These are phyloP conservation scores for Paramormyrops hopkinsi DNA, from an alignment of 2,797 vertebrate genomes.

Conservation along the genomic window DNA sequence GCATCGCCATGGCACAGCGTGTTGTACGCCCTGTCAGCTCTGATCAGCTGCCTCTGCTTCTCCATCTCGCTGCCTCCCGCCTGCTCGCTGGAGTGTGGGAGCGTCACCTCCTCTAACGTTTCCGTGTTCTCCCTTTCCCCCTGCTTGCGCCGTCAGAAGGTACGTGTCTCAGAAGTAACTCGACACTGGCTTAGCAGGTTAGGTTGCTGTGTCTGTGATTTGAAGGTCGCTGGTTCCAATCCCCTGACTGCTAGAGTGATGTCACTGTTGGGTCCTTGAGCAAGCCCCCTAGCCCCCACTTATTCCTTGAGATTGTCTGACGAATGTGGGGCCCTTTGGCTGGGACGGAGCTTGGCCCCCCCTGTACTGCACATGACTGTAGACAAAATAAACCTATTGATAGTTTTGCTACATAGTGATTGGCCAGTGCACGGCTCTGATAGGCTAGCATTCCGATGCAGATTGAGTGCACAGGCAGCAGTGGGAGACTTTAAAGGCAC, in stretches of 20 bases:
- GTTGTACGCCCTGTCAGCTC: neutral
- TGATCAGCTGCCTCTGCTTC: neutral
- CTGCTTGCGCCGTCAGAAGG: neutral
- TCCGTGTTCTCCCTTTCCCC: neutral
- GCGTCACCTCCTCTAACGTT: neutral
- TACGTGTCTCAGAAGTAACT: neutral
- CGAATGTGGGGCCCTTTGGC: neutral
- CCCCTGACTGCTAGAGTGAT: neutral
- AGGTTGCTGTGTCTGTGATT: neutral
- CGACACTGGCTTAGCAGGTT: neutral
- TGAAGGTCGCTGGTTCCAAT: neutral
- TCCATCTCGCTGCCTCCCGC: neutral
- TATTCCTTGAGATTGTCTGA: neutral
- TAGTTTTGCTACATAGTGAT: neutral
- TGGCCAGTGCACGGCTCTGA: neutral
- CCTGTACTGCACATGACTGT: neutral
- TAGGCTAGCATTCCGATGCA: neutral
- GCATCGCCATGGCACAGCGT: neutral
- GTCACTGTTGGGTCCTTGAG: neutral
- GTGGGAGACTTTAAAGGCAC: neutral
- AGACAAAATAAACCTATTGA: neutral
- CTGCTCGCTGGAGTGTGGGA: neutral
- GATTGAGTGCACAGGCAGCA: neutral
- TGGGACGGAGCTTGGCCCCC: neutral
- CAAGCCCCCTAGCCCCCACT: neutral